Evolutionary conservation across 2,113 vertebrate species (phyloP).

Genomic region (Tor tambroides): DNA sequence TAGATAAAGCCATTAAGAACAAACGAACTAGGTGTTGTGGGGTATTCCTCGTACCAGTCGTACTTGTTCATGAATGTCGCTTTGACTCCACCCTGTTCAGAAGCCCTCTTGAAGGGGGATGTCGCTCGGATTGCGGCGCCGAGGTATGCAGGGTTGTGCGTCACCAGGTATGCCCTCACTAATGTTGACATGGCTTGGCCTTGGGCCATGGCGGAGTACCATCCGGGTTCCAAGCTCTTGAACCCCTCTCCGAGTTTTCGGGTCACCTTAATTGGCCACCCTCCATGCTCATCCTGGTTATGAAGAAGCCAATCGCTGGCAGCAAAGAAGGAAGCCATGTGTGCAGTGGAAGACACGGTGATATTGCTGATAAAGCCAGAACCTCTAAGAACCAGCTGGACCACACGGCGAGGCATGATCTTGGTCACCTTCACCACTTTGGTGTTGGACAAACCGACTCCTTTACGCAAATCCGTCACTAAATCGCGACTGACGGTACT

Average conservation of each 20-base stretch:
- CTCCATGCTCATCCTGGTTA: conserved; percentile 86
- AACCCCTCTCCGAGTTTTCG: conserved; percentile 87
- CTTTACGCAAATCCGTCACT: conserved; percentile 85
- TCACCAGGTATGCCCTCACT: conserved; percentile 83
- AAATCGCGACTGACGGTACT: conserved; percentile 84
- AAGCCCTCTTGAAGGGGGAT: conserved; percentile 77
- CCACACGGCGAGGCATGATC: conserved; percentile 81
- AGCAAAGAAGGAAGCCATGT: conserved; percentile 85
- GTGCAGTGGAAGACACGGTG: conserved; percentile 83
- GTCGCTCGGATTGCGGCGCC: conserved; percentile 80
- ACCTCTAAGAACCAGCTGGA: conserved; percentile 77
- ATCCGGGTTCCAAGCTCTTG: conserved; percentile 82
- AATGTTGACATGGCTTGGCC: conserved; percentile 87
- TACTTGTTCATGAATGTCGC: conserved; percentile 83
- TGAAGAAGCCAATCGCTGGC: conserved; percentile 85
- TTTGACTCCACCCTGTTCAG: conserved; percentile 82
- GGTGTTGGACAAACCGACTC: conserved; percentile 85
- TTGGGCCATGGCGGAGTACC: conserved; percentile 91
- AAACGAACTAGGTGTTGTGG: conserved; percentile 85
- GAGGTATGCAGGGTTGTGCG: conserved; percentile 80
- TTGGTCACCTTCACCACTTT: conserved; percentile 86
- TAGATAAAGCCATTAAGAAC: conserved; percentile 92
- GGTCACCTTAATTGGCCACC: conserved; percentile 88
- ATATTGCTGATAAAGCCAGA: conserved; percentile 83
- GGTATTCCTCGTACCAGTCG: conserved; percentile 91